Percentiles rank a stretch among this genome's conserved stretches.
Conservation (phyloP, 2,888 invertebrate genomes). For the Beris morrisii region DNA sequence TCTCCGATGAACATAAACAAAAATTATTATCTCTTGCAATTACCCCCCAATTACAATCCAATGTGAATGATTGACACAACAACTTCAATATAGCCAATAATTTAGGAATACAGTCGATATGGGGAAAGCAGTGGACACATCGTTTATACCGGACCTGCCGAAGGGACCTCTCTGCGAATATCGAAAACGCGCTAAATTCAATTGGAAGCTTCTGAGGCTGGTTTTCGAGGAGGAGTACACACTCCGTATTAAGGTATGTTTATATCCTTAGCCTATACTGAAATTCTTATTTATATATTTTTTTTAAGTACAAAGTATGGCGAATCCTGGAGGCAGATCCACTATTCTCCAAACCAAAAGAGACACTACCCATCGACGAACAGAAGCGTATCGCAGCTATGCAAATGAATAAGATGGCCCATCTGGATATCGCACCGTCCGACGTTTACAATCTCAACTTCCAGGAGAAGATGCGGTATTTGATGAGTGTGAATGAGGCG, state of each 20-base stretch:
- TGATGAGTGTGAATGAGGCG: constrained; percentile 78
- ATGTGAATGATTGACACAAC: too few relatives aligned
- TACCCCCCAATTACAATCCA: too few relatives aligned
- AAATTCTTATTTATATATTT: constrained; percentile 37
- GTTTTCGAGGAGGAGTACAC: constrained; percentile 77
- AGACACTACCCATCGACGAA: constrained; percentile 69
- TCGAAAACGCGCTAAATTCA: constrained; percentile 76
- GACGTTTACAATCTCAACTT: constrained; percentile 66
- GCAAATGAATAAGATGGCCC: constrained; percentile 67
- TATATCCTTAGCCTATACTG: background rate
- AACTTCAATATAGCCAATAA: too few relatives aligned
- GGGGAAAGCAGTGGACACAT: constrained; percentile 57
- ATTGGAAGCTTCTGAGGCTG: constrained; percentile 83
- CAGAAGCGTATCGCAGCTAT: constrained; percentile 71
- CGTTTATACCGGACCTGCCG: constrained; percentile 69
- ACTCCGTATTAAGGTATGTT: constrained; percentile 73
- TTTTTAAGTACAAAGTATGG: constrained; percentile 75
- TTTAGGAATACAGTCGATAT: constrained; percentile 38
- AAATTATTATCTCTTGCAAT: too few relatives aligned
- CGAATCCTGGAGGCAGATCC: constrained; percentile 76
- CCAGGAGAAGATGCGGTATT: constrained; percentile 66
- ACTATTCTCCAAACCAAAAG: constrained; percentile 67
- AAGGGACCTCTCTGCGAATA: constrained; percentile 72
- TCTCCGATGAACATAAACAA: too few relatives aligned
- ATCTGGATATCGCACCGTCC: constrained; percentile 66